Evolutionary conservation across 2,888 invertebrate genomes (phyloP).

Genomic region (Ophion ventricosus): DNA sequence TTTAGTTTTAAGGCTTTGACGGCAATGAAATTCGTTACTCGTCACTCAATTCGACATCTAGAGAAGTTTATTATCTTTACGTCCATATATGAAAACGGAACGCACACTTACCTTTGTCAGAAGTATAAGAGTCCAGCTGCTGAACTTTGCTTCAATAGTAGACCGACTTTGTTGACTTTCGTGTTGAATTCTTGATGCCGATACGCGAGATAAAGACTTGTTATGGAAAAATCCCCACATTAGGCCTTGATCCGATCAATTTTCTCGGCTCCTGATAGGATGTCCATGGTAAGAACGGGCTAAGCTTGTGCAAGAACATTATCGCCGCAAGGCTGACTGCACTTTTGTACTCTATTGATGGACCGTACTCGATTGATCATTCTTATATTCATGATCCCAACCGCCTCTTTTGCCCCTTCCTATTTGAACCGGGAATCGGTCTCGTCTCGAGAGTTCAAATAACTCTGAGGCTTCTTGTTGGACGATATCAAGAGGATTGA

Average conservation of each 20-base stretch:
- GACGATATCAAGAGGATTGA: conserved; percentile 36
- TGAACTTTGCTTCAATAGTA: background rate
- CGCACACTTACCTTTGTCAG: background rate
- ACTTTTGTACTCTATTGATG: background rate
- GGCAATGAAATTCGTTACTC: too few relatives aligned
- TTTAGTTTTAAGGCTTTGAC: too few relatives aligned
- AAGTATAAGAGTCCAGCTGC: background rate
- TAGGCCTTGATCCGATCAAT: conserved; percentile 21
- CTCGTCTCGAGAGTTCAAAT: conserved; percentile 13
- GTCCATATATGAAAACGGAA: background rate
- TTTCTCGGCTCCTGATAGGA: background rate
- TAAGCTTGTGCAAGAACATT: background rate
- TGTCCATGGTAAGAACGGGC: conserved; percentile 1
- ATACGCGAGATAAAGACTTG: background rate
- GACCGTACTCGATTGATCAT: conserved; percentile 5
- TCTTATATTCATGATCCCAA: conserved; percentile 11
- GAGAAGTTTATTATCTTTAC: too few relatives aligned
- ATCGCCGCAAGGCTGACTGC: background rate
- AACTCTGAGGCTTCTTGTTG: background rate
- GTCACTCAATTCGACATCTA: too few relatives aligned
- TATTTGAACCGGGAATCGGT: conserved; percentile 9
- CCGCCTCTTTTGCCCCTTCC: background rate
- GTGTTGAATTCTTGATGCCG: background rate
- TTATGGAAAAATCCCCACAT: background rate
- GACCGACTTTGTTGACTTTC: conserved; percentile 13